Conservation (phyloP, 2,113 vertebrate species). For the Enhydra lutris region DNA sequence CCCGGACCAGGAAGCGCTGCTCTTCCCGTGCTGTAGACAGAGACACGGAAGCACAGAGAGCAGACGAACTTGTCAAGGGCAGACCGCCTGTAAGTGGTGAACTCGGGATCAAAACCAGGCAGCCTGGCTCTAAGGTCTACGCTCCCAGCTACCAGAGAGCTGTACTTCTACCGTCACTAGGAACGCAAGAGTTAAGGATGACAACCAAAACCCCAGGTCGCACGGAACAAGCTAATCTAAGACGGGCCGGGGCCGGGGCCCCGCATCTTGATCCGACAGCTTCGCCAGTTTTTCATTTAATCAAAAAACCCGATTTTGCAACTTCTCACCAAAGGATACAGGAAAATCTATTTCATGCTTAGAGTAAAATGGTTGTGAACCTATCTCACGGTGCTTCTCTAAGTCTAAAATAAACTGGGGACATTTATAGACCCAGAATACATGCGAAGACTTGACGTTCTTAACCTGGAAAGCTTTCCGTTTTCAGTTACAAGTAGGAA, state of each 20-base stretch:
- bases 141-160: not conserved
- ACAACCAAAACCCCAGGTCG: not conserved
- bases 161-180: not conserved
- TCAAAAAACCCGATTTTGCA: not conserved
- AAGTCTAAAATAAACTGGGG: conserved; percentile 44
- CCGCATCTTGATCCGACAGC: not conserved
- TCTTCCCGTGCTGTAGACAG: not conserved
- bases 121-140: not conserved
- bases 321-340: not conserved
- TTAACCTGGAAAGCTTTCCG: conserved; percentile 1
- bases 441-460: conserved; percentile 11
- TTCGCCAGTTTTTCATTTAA: conserved; percentile 9
- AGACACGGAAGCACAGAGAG: not conserved
- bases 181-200: not conserved
- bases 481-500: conserved; percentile 36
- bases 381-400: not conserved
- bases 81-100: not conserved
- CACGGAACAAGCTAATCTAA: not conserved
- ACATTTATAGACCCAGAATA: conserved; percentile 20
- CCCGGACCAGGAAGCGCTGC: not conserved
- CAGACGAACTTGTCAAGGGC: not conserved
- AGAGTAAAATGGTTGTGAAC: conserved; percentile 33
- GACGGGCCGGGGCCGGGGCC: not conserved
- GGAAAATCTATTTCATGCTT: conserved; percentile 28
- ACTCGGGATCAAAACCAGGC: not conserved